phyloP scores from a whole-genome alignment of 2,888 invertebrate genomes.

The Masnerella sp. region DNA sequence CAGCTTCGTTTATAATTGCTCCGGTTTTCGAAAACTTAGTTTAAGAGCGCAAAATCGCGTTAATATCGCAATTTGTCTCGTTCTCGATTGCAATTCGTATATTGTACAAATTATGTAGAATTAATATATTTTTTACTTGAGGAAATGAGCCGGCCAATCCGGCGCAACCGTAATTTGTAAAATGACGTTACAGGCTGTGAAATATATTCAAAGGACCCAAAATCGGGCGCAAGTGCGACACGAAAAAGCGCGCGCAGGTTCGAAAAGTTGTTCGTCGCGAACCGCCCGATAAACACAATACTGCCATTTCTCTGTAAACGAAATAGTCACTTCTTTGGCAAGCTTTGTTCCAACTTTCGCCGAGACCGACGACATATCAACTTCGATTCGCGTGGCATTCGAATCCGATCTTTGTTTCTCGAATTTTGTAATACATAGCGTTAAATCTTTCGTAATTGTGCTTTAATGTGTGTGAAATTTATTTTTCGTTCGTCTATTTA shows the following conservation, averaged over 20 bases:
- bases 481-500: conserved; percentile 38
- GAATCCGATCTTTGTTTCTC: conserved; percentile 7
- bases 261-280: no score
- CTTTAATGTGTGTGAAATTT: conserved; percentile 45
- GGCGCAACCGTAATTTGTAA: conserved; percentile 49
- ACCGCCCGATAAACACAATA: conserved; percentile 60
- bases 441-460: conserved; percentile 18
- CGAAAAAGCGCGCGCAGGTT: no score
- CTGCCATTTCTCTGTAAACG: conserved; percentile 64
- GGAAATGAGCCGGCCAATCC: conserved; percentile 27
- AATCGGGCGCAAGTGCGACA: conserved; percentile 48
- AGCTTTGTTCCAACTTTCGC: conserved; percentile 42
- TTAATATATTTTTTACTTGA: conserved; percentile 54
- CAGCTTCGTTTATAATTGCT: conserved; percentile 25
- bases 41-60: conserved; percentile 30
- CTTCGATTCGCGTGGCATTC: conserved; percentile 41
- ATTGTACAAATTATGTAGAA: conserved; percentile 56
- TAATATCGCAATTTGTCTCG: no score
- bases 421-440: neutral
- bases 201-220: conserved; percentile 66
- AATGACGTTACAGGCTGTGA: conserved; percentile 71
- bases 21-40: conserved; percentile 21
- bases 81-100: conserved; percentile 47
- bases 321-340: conserved; percentile 63
- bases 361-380: conserved; percentile 55